phyloP scores from a whole-genome alignment of 2,113 vertebrate genomes.

The Trinectes maculatus region DNA sequence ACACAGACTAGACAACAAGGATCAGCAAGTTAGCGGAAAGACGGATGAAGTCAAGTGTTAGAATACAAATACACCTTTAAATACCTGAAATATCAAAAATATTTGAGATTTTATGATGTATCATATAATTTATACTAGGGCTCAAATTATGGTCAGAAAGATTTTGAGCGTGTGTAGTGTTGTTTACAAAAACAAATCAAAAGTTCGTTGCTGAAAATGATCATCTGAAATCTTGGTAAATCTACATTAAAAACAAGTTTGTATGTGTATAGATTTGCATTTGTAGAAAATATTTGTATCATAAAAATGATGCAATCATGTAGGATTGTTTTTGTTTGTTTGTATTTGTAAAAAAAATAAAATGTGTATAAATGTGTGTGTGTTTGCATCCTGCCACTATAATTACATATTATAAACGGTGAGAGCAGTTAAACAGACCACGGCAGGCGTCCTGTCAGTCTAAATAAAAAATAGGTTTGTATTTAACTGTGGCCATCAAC shows the following conservation, averaged over 20 bases:
- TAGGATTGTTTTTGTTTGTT: too few relatives aligned
- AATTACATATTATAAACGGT: constrained; percentile 42
- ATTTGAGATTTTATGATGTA: too few relatives aligned
- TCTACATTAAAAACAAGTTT: too few relatives aligned
- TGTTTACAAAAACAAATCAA: too few relatives aligned
- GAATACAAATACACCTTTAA: background rate
- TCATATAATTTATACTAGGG: background rate
- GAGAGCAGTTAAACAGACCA: constrained; percentile 44
- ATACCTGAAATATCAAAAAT: background rate
- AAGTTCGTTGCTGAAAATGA: background rate
- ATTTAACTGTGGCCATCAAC: too few relatives aligned
- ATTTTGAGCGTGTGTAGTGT: background rate
- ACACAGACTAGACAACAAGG: constrained; percentile 85
- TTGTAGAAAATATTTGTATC: background rate
- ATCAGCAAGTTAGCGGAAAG: constrained; percentile 44
- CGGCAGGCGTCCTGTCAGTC: constrained; percentile 20
- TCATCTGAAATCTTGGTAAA: too few relatives aligned
- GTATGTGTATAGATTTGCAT: background rate
- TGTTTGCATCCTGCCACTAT: constrained; percentile 17
- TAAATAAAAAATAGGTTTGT: constrained; percentile 35
- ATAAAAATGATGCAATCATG: too few relatives aligned
- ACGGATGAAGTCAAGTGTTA: constrained; percentile 17
- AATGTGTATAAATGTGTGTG: background rate
- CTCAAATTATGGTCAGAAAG: background rate
- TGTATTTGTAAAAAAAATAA: background rate